These are phyloP conservation scores for Muricea muricata DNA, from an alignment of 92 coral and sea anemone species.

Conservation along the genomic window DNA sequence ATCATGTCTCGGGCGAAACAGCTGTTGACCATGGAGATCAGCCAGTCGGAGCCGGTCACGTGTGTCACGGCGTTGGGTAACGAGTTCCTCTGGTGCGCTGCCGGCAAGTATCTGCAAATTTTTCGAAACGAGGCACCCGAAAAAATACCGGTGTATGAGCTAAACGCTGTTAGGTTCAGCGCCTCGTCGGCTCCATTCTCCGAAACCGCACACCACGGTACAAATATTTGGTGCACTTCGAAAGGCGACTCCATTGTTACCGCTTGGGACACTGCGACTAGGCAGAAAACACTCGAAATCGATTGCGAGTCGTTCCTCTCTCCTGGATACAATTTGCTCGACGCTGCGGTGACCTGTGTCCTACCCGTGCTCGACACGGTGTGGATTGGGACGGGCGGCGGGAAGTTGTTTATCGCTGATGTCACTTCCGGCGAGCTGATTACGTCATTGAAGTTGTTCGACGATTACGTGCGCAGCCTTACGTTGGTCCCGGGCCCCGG, in stretches of 20 bases:
- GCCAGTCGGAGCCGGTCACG: slow-evolving; percentile 13
- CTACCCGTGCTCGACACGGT: slow-evolving; percentile 79
- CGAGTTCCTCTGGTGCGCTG: slow-evolving; percentile 39
- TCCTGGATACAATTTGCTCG: slow-evolving; percentile 30
- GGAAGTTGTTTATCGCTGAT: slow-evolving; percentile 82
- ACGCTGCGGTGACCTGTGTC: slow-evolving; percentile 69
- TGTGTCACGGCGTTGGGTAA: slow-evolving; percentile 21
- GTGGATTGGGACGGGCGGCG: slow-evolving; percentile 93
- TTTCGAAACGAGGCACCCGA: slow-evolving; percentile 78
- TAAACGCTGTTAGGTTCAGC: slow-evolving; percentile 92
- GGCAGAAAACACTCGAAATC: slow-evolving; percentile 70
- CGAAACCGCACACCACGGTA: slow-evolving; percentile 57
- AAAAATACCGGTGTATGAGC: slow-evolving; percentile 81
- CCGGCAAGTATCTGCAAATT: slow-evolving; percentile 69
- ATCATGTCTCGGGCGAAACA: slow-evolving; percentile 62
- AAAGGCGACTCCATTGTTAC: slow-evolving; percentile 74
- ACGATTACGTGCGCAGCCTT: slow-evolving; percentile 84
- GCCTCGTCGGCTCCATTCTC: slow-evolving; percentile 72
- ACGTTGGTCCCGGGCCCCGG: slow-evolving; percentile 82
- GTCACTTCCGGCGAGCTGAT: slow-evolving; percentile 71
- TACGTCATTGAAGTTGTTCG: slow-evolving; percentile 85
- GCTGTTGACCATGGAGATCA: not conserved
- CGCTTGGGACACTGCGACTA: slow-evolving; percentile 77
- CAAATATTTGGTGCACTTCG: slow-evolving; percentile 78
- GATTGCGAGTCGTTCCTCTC: slow-evolving; percentile 72